Evolutionary conservation across 2,113 vertebrate species (phyloP), one percentile per base, ranked within the genome.

Genomic region (Cottus gobio): DNA sequence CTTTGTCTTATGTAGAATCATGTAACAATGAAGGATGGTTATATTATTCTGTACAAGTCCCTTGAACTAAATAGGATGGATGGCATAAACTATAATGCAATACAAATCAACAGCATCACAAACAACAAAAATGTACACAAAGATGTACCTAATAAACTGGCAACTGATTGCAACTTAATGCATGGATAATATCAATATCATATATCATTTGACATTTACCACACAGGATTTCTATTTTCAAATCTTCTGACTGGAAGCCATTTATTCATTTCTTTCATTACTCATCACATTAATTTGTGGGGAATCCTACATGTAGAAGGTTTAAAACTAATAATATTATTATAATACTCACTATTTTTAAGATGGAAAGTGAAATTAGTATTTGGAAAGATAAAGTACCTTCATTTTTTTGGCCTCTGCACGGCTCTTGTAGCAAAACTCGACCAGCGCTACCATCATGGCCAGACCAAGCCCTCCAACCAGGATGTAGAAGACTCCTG

Each of bases 381-480:
- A 31, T n/a, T 42, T 31, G 7, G 31, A 60, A 63, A 54, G 5
- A 62, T n/a, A 58, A 18, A 2, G 0, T 82, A 93, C 91, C 87
- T 99, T 99, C 97, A 99, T 97, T 94, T 97, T 95, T 91, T 98
- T 99, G 30, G 97, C 97, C 92, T 99, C 98, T 11, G 97, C 97
- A 86, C 97, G 97, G 11, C 97, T 98, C 95, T 99, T 99, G 96
- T 99, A 99, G 97, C 97, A 99, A 95, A 99, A 99, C 93, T 99
- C 98, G 93, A 99, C 97, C 95, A 99, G 95, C 80, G 98, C 98
- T 85, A 99, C 98, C 93, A 99, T 96, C 98, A 99, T 99, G 88
- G 98, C 98, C 91, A 99, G 95, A 89, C 98, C 98, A 85, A 99
- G 97, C 90, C 98, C 98, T 85, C 98, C 98, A 85, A 99, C 98